These are phyloP conservation scores for Drosophila fuyamai DNA, from an alignment of 1,140 invertebrate species.

Conservation along the genomic window DNA sequence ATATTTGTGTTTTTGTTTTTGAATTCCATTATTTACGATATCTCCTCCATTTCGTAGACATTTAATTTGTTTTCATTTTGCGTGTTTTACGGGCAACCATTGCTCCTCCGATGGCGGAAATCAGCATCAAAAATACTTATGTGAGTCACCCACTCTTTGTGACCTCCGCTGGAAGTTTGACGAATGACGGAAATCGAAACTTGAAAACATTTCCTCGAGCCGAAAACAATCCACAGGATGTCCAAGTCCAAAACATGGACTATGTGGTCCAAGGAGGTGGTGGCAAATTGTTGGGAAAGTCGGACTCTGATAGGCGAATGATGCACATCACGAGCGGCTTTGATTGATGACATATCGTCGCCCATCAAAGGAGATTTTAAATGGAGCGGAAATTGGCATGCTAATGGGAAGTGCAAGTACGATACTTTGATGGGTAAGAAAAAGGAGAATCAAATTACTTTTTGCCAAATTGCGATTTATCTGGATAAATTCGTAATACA, in stretches of 20 bases:
- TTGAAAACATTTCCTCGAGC: slow-evolving; percentile 32
- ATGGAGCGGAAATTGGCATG: neutral
- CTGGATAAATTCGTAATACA: no score
- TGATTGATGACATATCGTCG: slow-evolving; percentile 48
- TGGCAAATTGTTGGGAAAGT: slow-evolving; percentile 30
- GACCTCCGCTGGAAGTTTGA: slow-evolving; percentile 41
- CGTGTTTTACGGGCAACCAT: slow-evolving; percentile 32
- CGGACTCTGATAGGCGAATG: slow-evolving; percentile 45
- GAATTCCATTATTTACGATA: slow-evolving; percentile 50
- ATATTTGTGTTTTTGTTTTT: slow-evolving; percentile 51
- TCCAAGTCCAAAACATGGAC: slow-evolving; percentile 8
- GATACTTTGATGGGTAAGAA: neutral
- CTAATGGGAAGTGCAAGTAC: slow-evolving; percentile 30
- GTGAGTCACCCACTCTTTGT: slow-evolving; percentile 38
- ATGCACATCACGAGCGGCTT: slow-evolving; percentile 28
- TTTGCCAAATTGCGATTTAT: no score
- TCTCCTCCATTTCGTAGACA: slow-evolving; percentile 42
- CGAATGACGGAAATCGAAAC: slow-evolving; percentile 46
- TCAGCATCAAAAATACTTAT: slow-evolving; percentile 48
- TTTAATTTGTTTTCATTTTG: slow-evolving; percentile 60
- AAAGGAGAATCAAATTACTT: neutral
- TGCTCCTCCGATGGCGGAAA: slow-evolving; percentile 16
- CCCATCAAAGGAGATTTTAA: neutral
- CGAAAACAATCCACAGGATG: slow-evolving; percentile 36
- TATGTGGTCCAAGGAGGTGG: neutral